Conservation (phyloP, 2,888 invertebrate species). For the Megalurothrips usitatus region DNA sequence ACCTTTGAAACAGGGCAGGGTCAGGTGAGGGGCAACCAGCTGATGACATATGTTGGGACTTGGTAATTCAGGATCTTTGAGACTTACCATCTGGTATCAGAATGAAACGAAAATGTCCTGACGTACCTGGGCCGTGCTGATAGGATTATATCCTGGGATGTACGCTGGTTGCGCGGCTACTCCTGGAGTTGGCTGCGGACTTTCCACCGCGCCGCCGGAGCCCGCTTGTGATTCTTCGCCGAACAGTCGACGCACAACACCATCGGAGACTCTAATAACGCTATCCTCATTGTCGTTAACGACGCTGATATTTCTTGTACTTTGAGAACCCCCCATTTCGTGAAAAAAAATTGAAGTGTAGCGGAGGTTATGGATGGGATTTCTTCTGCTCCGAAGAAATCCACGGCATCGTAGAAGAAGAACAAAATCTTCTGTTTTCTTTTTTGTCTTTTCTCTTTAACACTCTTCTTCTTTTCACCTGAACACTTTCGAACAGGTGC, state of each 20-base stretch:
- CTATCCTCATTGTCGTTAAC: conserved; percentile 6
- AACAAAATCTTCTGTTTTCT: no score
- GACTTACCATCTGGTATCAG: no score
- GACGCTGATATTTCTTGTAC: conserved; percentile 14
- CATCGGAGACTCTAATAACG: neutral
- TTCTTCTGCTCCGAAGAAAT: neutral
- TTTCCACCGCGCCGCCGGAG: neutral
- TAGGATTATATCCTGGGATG: conserved; percentile 1
- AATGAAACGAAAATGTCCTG: neutral
- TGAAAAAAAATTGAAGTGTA: neutral
- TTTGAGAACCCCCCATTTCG: conserved; percentile 7
- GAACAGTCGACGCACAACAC: conserved; percentile 1
- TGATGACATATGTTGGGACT: neutral
- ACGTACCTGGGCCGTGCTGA: neutral
- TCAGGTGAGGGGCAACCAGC: neutral
- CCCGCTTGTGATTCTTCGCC: neutral
- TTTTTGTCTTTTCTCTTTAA: no score
- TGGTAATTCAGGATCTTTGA: neutral
- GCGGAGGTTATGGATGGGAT: neutral
- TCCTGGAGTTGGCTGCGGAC: neutral
- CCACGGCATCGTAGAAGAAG: neutral
- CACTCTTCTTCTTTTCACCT: no score
- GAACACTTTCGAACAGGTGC: no score
- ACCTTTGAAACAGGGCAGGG: neutral
- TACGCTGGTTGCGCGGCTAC: conserved; percentile 4